These are phyloP conservation scores for Clarias macrocephalus DNA, from an alignment of 2,113 vertebrate genomes.

Conservation along the genomic window DNA sequence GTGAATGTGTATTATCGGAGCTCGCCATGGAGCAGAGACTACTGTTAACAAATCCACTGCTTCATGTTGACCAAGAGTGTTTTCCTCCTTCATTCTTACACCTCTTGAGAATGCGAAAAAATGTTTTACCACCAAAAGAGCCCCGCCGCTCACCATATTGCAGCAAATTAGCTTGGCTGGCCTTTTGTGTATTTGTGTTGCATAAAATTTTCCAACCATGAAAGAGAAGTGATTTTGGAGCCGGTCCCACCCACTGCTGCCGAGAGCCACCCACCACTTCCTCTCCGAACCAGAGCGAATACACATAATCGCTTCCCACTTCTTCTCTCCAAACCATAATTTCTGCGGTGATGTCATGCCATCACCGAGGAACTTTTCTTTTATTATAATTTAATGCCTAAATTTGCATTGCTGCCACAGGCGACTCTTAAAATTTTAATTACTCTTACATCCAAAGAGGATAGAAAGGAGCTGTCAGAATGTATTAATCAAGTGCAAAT, in stretches of 20 bases:
- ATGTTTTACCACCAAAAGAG: background rate
- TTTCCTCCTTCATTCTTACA: constrained; percentile 1
- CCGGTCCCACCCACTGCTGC: background rate
- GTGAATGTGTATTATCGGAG: background rate
- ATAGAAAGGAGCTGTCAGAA: constrained; percentile 14
- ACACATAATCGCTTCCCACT: background rate
- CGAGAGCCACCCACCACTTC: constrained; percentile 9
- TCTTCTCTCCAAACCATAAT: background rate
- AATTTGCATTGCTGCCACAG: constrained; percentile 13
- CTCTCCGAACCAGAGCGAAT: background rate
- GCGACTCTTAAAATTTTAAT: constrained; percentile 36
- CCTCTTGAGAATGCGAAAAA: background rate
- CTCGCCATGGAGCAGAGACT: background rate
- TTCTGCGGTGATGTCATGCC: background rate
- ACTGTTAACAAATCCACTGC: constrained; percentile 2
- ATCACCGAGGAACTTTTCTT: background rate
- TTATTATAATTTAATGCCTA: background rate
- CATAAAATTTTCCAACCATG: constrained; percentile 15
- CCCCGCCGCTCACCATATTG: constrained; percentile 4
- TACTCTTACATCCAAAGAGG: constrained; percentile 28
- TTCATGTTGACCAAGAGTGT: constrained; percentile 1
- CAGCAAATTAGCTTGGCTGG: constrained; percentile 3
- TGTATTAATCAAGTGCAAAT: constrained; percentile 51
- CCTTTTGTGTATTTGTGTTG: background rate
- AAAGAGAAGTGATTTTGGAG: constrained; percentile 5